These are phyloP conservation scores for Drosophila melanogaster DNA, from an alignment of 1,140 invertebrate species.

Conservation along the genomic window Release_6_plus_ISO1_MT NC_004354.4:9897001-9897500, in stretches of 20 bases:
- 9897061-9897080: slow-evolving; percentile 29
- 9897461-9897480: neutral
- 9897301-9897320: slow-evolving; percentile 6
- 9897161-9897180: slow-evolving; percentile 40
- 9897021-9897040: neutral
- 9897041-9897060: slow-evolving; percentile 26
- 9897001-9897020: slow-evolving; percentile 43
- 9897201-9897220: slow-evolving; percentile 9
- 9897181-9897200: slow-evolving; percentile 5
- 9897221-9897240: slow-evolving; percentile 35
- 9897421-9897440: neutral
- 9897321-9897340: neutral
- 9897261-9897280: neutral
- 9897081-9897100: slow-evolving; percentile 33
- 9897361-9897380: too few species aligned
- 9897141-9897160: slow-evolving; percentile 22
- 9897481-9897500: slow-evolving; percentile 1
- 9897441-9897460: neutral
- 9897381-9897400: too few species aligned
- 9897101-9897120: slow-evolving; percentile 12
- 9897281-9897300: slow-evolving; percentile 18
- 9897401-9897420: too few species aligned
- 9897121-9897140: neutral
- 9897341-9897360: neutral
- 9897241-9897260: neutral